Evolutionary conservation across 1,140 invertebrate species (phyloP), one percentile per base, ranked within the genome.

Genomic region (Nephotettix cincticeps): DNA sequence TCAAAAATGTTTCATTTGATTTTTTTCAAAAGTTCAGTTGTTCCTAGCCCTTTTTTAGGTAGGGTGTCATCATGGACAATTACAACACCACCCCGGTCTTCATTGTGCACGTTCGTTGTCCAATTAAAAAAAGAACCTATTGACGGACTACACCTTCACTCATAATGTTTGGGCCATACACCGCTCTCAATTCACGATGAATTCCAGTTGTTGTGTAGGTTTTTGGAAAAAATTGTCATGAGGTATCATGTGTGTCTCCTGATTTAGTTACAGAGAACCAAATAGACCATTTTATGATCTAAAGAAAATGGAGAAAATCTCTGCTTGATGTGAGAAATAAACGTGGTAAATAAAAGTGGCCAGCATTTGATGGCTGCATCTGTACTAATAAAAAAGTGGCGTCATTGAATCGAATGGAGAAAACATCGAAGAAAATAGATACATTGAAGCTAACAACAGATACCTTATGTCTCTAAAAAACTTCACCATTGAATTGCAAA

Each of bases 231-330:
- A 13, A 28, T 13, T 63, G 58, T 27, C 58, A 63, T 63, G 29
- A 63, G 28, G 13, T 63, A 28, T 9, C 28, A 9, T 28, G 58
- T 19, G 6, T 28, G 11, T 63, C 23, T 6, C 64, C 64, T 30
- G 32, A 40, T 36, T 9, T n/a, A 23, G 14, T 6, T n/a, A 40
- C 32, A 36, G 28, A 36, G 25, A 67, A 67, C 32, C 64, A 67
- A 21, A 67, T 40, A 6, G 32, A 67, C 27, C 32, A 67, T 45
- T 14, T 69, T 51, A 9, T 19, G 1, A 58, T 69, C 19, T 21
- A 28, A 9, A 51, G 47, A 69, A 65, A 65, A 14, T 69, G 68
- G 68, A 69, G 21, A 21, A 54, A 54, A 54, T 54, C 47, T 4
- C 11, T 54, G 6, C 47, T 54, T 14, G 47, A 54, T 54, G 47